Conservation (phyloP, 2,113 vertebrate species). For the Ciconia maguari region DNA sequence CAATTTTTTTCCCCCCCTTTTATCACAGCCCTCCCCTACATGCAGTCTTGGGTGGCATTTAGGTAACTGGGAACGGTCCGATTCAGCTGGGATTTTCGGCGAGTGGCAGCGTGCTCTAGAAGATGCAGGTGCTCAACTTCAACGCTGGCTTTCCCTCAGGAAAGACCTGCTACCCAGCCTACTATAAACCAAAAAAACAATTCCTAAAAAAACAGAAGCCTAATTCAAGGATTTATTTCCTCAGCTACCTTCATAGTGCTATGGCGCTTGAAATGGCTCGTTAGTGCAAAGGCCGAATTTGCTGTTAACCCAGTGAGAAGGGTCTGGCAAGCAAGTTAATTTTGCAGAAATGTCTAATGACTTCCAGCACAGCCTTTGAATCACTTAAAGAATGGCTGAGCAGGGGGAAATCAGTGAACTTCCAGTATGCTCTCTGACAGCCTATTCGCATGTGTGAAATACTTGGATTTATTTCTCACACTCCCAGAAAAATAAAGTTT, state of each 20-base stretch:
- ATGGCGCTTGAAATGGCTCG: rapidly evolving
- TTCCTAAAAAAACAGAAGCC: not conserved
- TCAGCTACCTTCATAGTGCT: too few species aligned
- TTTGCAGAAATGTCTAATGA: not conserved
- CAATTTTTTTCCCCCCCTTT: not conserved
- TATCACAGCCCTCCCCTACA: not conserved
- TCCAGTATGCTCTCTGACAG: not conserved
- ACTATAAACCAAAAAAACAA: not conserved
- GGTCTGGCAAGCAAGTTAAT: not conserved
- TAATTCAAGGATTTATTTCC: not conserved
- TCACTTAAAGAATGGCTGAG: not conserved
- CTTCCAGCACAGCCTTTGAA: not conserved
- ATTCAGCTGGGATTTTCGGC: not conserved
- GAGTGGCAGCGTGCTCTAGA: not conserved
- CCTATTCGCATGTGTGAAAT: not conserved
- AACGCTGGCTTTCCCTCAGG: not conserved
- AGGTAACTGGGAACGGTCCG: not conserved
- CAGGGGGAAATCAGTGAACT: not conserved
- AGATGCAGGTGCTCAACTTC: not conserved
- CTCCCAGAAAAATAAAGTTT: not conserved
- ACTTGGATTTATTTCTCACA: not conserved
- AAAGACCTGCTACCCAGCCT: not conserved
- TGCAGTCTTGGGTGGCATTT: not conserved
- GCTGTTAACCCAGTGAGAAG: not conserved
- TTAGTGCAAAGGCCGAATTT: not conserved